Evolutionary conservation across 2,888 invertebrate genomes (phyloP).

Genomic region (Lepetodrilus schrolli): DNA sequence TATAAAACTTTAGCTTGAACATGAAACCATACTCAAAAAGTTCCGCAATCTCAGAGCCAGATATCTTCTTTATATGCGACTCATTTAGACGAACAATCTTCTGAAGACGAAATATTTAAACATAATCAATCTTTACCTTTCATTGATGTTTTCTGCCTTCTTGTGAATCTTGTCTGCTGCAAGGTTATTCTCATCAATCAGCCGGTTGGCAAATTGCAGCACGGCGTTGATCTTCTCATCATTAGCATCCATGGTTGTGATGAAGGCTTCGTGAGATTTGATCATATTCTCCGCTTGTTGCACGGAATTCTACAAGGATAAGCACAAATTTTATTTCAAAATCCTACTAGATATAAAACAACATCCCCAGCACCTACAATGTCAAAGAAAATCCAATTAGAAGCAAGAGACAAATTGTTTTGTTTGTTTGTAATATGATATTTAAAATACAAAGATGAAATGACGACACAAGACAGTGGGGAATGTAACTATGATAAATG

Average conservation of each 20-base stretch:
- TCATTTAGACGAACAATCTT: background rate
- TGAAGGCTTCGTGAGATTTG: constrained; percentile 98
- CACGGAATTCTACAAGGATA: constrained; percentile 80
- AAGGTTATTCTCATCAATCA: constrained; percentile 91
- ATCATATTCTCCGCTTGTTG: constrained; percentile 98
- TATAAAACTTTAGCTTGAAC: too few relatives aligned
- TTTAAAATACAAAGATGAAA: background rate
- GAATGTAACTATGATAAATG: background rate
- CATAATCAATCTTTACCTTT: constrained; percentile 80
- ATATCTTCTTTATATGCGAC: background rate
- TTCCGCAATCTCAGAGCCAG: too few relatives aligned
- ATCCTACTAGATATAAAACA: background rate
- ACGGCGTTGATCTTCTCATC: constrained; percentile 99
- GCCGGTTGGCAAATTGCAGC: constrained; percentile 92
- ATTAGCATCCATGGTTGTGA: constrained; percentile 99
- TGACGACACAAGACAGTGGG: background rate
- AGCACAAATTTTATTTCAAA: background rate
- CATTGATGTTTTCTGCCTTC: constrained; percentile 95
- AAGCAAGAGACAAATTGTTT: background rate
- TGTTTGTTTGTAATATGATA: background rate
- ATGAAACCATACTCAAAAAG: too few relatives aligned
- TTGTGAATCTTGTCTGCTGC: constrained; percentile 96
- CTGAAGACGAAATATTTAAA: background rate
- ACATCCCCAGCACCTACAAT: too few relatives aligned
- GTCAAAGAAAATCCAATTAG: too few relatives aligned